A percentile compares a stretch with the other conserved stretches of the same genome.
Evolutionary conservation across 1,140 invertebrate species (phyloP).

Genomic region (Pristionchus pacificus): DNA sequence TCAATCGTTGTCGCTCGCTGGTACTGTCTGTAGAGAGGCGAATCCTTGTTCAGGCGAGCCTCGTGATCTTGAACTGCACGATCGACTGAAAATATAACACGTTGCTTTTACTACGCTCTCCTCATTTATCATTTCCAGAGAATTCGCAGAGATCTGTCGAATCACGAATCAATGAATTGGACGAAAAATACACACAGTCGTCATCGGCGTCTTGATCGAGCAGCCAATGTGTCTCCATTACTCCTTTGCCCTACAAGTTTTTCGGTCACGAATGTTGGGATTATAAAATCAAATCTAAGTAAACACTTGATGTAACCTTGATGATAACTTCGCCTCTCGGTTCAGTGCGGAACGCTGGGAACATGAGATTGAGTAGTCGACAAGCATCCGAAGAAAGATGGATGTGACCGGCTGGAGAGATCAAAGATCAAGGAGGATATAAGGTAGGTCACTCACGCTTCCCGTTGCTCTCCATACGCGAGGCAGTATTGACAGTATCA

Average conservation of each 20-base stretch:
- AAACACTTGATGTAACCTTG: slow-evolving; percentile 27
- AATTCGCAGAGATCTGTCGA: no score
- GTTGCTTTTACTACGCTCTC: no score
- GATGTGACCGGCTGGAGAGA: slow-evolving; percentile 46
- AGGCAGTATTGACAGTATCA: slow-evolving; percentile 86
- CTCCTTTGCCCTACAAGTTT: slow-evolving; percentile 64
- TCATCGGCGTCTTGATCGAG: no score
- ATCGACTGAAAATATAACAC: no score
- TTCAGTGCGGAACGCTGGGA: slow-evolving; percentile 51
- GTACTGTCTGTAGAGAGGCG: no score
- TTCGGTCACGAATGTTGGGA: background rate
- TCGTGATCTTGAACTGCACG: no score
- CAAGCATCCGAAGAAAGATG: slow-evolving; percentile 49
- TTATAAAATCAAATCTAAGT: background rate
- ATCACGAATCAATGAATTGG: no score
- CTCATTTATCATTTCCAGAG: no score
- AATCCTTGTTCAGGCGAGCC: no score
- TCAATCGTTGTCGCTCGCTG: no score
- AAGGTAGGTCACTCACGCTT: slow-evolving; percentile 37
- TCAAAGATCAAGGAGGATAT: background rate
- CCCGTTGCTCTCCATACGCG: slow-evolving; percentile 73
- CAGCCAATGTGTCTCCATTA: slow-evolving; percentile 88
- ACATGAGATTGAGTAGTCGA: slow-evolving; percentile 35
- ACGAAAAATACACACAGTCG: no score
- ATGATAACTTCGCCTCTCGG: slow-evolving; percentile 52